A percentile compares a stretch with the other conserved stretches of the same genome.
Conservation (phyloP, 2,797 vertebrate genomes). For the Manis pentadactyla region DNA sequence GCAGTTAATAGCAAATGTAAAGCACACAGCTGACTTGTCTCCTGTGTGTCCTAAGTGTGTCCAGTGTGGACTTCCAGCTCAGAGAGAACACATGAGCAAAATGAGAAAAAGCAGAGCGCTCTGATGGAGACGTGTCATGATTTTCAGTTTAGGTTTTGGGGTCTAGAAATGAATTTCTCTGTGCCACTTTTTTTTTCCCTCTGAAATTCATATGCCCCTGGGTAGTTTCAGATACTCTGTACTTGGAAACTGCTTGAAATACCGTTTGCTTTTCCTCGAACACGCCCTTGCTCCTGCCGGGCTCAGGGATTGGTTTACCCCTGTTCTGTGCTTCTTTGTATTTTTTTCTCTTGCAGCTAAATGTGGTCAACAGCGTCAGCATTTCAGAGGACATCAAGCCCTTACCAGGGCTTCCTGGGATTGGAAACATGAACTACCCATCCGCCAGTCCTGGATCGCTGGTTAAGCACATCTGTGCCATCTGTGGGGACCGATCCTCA, state of each 20-base stretch:
- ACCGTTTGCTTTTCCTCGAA: neutral
- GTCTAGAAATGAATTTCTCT: neutral
- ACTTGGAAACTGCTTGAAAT: neutral
- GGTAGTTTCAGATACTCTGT: neutral
- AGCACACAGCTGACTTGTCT: neutral
- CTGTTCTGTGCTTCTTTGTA: neutral
- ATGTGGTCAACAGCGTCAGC: slow-evolving; percentile 89
- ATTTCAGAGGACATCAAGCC: slow-evolving; percentile 96
- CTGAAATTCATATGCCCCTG: neutral
- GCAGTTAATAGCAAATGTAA: neutral
- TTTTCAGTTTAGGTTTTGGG: neutral
- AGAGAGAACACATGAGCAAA: neutral
- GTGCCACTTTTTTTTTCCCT: neutral
- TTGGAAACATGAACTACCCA: slow-evolving; percentile 93
- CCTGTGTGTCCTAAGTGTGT: neutral
- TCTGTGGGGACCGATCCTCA: slow-evolving; percentile 98
- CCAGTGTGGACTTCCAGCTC: neutral
- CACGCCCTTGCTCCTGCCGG: neutral
- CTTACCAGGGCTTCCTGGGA: slow-evolving; percentile 91
- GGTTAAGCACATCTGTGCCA: slow-evolving; percentile 97
- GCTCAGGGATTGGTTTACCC: neutral
- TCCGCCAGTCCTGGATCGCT: slow-evolving; percentile 94
- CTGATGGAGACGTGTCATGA: neutral
- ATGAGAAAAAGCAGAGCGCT: neutral
- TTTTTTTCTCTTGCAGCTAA: slow-evolving; percentile 67